Evolutionary conservation across 1,140 invertebrate species (phyloP), one percentile per base, ranked within the genome.

Genomic region (Leptinotarsa defecta): DNA sequence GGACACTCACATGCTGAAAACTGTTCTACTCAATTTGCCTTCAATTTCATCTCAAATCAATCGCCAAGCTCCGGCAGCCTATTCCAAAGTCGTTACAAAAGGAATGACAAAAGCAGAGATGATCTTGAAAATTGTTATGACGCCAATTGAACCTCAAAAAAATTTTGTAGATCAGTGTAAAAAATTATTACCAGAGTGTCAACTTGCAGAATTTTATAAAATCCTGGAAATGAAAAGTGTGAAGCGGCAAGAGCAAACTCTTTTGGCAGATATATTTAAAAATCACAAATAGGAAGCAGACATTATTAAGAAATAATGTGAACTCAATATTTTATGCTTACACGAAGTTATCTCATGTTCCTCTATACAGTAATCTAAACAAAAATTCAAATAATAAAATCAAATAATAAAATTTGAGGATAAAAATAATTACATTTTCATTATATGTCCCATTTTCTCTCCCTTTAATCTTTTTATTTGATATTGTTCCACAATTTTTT

Each of bases 51-150:
- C 94, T 19, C 92, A 94, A 83, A 91, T 97, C 3, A 92, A 92
- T 74, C 88, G 95, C 61, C 95, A 95, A 85, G 94, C 96, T 13
- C 96, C 96, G 0, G 92, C 95, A 2, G 95, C 91, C 3, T 94
- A 93, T 76, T 92, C 92, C 0, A 93, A 94, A 84, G 94, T 98
- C 20, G 97, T 99, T 0, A 92, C 96, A 1, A 98, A 98, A 87
- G 94, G 79, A 22, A 99, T 99, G 96, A 96, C 96, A 4, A 96
- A 96, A 83, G 98, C 97, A 1, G 98, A 99, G 88, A 97, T 99
- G 95, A 96, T 99, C 63, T 87, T 99, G 5, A 99, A 99, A 88
- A 91, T 98, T 67, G 96, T 99, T 1, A 99, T 99, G 96, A 94
- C 96, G 2, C 96, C 96, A 0, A 91, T 95, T 48, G 94, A 97